A percentile compares a stretch with the other conserved stretches of the same genome.
Conservation (phyloP, 2,888 invertebrate species). For the Ophion costatus region DNA sequence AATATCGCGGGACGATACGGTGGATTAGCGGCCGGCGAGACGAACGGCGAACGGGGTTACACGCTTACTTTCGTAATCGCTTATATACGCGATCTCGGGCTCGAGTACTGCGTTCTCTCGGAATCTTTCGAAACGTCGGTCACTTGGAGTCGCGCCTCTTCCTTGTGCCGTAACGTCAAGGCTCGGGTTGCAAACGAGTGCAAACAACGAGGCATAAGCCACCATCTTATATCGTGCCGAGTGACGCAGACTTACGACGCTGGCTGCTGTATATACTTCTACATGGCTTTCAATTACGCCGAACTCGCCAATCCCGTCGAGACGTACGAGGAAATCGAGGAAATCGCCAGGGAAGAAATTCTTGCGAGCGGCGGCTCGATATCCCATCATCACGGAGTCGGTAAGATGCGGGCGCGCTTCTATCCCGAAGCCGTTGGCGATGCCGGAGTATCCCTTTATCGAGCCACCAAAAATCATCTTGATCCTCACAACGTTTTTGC, state of each 20-base stretch:
- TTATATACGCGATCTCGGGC: slow-evolving; percentile 96
- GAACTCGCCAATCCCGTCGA: slow-evolving; percentile 88
- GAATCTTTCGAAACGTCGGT: slow-evolving; percentile 99
- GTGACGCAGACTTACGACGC: slow-evolving; percentile 99
- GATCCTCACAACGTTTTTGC: slow-evolving; percentile 98
- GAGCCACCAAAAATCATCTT: slow-evolving; percentile 93
- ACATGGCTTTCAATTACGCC: slow-evolving; percentile 92
- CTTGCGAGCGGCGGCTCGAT: slow-evolving; percentile 95
- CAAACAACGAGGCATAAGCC: slow-evolving; percentile 85
- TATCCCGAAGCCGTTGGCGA: slow-evolving; percentile 93
- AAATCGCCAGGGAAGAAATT: slow-evolving; percentile 95
- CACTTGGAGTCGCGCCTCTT: slow-evolving; percentile 95
- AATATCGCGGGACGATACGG: slow-evolving; percentile 90
- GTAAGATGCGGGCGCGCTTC: slow-evolving; percentile 96
- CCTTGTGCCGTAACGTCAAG: slow-evolving; percentile 96
- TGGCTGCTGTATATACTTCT: slow-evolving; percentile 98
- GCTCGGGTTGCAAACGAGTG: slow-evolving; percentile 89
- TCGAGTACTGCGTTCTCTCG: slow-evolving; percentile 94
- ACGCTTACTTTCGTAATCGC: slow-evolving; percentile 99
- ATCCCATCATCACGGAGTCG: slow-evolving; percentile 98
- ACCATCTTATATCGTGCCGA: slow-evolving; percentile 90
- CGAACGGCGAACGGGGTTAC: slow-evolving; percentile 98
- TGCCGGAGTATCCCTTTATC: slow-evolving; percentile 90
- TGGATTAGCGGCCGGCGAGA: slow-evolving; percentile 95
- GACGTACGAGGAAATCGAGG: slow-evolving; percentile 94